Conservation (phyloP, 2,113 vertebrate species). For the Mastomys natalensis region DNA sequence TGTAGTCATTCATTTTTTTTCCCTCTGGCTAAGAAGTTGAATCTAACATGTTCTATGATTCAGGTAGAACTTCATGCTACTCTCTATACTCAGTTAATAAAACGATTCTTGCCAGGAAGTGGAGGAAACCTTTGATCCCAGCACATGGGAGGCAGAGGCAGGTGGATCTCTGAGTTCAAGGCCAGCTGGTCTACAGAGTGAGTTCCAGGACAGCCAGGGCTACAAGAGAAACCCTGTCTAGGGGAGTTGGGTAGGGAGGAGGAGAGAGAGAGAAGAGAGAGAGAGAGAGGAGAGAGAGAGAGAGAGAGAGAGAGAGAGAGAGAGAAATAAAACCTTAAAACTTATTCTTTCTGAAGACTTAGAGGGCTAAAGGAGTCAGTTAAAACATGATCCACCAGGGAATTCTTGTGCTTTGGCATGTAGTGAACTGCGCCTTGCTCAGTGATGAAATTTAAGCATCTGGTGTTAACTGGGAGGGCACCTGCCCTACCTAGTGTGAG, state of each 20-base stretch:
- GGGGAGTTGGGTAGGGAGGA: neutral
- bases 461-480: neutral
- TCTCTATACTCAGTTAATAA: neutral
- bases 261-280: neutral
- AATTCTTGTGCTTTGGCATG: neutral
- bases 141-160: neutral
- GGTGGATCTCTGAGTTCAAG: neutral
- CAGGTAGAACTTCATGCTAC: neutral
- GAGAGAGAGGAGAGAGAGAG: neutral
- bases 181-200: neutral
- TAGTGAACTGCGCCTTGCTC: neutral
- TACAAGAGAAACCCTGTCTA: neutral
- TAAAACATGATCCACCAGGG: neutral
- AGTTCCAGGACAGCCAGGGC: neutral
- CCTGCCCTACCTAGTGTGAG: neutral
- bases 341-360: conserved; percentile 13
- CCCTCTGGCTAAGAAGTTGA: conserved; percentile 13
- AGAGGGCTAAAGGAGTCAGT: neutral
- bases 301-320: neutral
- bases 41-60: neutral
- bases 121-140: neutral
- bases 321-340: neutral
- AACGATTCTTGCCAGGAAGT: neutral
- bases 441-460: conserved; percentile 28
- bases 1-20: conserved; percentile 33